phyloP scores from a whole-genome alignment of 35 echinoderm and acorn worm species.

The Ophioderma brevispina region DNA sequence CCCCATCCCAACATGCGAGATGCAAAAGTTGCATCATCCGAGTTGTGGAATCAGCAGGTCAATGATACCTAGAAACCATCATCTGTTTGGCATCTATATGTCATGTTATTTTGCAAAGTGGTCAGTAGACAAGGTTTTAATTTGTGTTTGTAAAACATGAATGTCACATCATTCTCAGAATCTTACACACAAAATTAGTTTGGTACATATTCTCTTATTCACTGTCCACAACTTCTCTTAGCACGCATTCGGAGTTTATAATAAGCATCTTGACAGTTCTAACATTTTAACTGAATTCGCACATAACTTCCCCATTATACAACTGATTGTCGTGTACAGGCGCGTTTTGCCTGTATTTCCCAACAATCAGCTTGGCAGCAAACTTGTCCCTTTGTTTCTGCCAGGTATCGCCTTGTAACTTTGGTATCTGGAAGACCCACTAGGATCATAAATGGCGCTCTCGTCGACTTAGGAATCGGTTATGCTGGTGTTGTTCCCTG shows the following conservation, averaged over 20 bases:
- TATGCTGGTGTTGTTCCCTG: slow-evolving; percentile 62
- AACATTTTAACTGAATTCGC: slow-evolving; percentile 68
- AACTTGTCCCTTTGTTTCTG: neutral
- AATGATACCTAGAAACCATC: too few relatives aligned
- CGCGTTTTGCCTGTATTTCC: neutral
- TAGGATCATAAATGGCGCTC: slow-evolving; percentile 77
- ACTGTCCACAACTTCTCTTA: slow-evolving; percentile 26
- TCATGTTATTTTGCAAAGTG: too few relatives aligned
- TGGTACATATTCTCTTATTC: too few relatives aligned
- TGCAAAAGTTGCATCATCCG: too few relatives aligned
- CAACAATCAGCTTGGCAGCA: neutral
- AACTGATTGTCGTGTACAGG: neutral
- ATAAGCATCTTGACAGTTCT: slow-evolving; percentile 87
- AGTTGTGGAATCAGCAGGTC: too few relatives aligned
- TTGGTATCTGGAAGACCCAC: slow-evolving; percentile 52
- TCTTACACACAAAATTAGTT: too few relatives aligned
- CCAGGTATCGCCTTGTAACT: neutral
- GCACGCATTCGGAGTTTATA: slow-evolving; percentile 58
- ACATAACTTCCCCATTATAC: slow-evolving; percentile 37
- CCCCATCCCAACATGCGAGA: too few relatives aligned
- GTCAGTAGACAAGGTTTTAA: too few relatives aligned
- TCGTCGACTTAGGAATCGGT: slow-evolving; percentile 27
- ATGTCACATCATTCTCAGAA: too few relatives aligned
- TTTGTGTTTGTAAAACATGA: too few relatives aligned
- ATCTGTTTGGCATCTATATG: too few relatives aligned